A percentile compares a stretch with the other conserved stretches of the same genome.
These are phyloP conservation scores for Ophraella communa DNA, from an alignment of 2,888 invertebrate genomes.

Conservation along the genomic window DNA sequence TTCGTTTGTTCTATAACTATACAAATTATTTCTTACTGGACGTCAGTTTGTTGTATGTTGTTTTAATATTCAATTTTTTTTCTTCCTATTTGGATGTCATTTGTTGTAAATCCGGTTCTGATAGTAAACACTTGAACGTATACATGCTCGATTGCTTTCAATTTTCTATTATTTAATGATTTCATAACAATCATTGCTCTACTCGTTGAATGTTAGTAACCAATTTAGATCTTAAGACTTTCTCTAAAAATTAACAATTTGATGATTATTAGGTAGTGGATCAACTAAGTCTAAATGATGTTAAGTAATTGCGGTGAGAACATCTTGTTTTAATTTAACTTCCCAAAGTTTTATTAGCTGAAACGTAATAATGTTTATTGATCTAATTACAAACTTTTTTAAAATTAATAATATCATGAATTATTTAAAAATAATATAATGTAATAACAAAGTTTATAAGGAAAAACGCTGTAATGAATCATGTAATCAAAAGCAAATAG, in stretches of 20 bases:
- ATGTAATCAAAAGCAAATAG: too few species aligned
- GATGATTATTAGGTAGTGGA: neutral
- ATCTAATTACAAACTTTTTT: neutral
- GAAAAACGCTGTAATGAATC: too few species aligned
- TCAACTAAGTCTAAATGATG: neutral
- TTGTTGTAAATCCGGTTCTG: neutral
- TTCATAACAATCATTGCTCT: slow-evolving; percentile 6
- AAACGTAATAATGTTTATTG: neutral
- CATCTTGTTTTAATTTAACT: neutral
- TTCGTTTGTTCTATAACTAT: too few species aligned
- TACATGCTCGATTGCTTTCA: slow-evolving; percentile 11
- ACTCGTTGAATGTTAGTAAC: neutral
- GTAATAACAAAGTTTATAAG: too few species aligned
- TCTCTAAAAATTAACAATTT: slow-evolving; percentile 1
- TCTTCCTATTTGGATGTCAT: too few species aligned
- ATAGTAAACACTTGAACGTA: neutral
- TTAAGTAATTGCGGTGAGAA: neutral
- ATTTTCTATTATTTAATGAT: slow-evolving; percentile 17
- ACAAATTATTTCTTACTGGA: too few species aligned
- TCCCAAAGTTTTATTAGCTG: neutral
- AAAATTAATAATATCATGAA: neutral
- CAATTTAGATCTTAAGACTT: slow-evolving; percentile 8
- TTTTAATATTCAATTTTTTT: too few species aligned
- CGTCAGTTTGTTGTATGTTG: too few species aligned
- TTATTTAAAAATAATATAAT: too few species aligned